These are phyloP conservation scores for Steatornis caripensis DNA, from an alignment of 2,113 vertebrate species.

Conservation along the genomic window DNA sequence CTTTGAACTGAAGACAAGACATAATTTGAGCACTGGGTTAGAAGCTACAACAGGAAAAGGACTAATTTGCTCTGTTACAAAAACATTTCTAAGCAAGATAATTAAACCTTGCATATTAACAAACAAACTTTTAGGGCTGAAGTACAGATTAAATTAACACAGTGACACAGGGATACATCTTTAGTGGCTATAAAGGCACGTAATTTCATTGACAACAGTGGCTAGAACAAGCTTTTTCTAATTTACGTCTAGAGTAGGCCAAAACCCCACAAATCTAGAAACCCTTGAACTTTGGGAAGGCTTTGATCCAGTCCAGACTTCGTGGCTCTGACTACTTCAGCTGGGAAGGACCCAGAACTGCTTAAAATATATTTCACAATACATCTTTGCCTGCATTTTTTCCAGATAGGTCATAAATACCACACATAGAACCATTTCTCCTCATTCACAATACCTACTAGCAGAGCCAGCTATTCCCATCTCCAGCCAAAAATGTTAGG, in stretches of 20 bases:
- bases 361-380: conserved; percentile 31
- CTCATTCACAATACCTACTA: background rate
- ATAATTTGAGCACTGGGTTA: background rate
- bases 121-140: background rate
- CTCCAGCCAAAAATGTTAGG: background rate
- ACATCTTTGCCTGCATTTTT: conserved; percentile 16
- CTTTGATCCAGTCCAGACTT: conserved; percentile 40
- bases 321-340: background rate
- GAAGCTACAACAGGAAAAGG: background rate
- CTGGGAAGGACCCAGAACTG: background rate
- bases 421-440: background rate
- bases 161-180: background rate
- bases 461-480: background rate
- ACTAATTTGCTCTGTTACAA: background rate
- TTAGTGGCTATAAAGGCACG: background rate
- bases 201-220: background rate
- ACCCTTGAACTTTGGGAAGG: background rate
- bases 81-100: background rate
- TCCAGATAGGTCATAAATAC: background rate
- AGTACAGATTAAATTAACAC: background rate
- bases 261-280: background rate
- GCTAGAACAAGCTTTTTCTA: background rate
- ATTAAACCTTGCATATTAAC: background rate
- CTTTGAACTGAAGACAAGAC: background rate
- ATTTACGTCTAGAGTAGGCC: background rate